These are phyloP conservation scores for Trichechus manatus DNA, from an alignment of 2,113 vertebrate genomes.

Conservation along the genomic window DNA sequence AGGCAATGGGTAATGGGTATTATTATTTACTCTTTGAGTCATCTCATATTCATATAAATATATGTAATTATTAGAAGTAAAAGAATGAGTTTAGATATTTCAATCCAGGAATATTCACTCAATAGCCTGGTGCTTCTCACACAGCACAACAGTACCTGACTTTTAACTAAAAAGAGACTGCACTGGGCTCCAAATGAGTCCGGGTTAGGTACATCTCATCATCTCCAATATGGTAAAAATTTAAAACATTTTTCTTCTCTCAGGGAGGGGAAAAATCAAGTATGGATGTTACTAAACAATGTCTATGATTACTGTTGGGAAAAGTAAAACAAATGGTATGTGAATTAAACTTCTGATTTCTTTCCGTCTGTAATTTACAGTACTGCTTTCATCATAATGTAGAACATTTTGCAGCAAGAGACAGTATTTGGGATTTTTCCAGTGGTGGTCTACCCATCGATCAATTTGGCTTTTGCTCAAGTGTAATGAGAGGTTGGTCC, in stretches of 20 bases:
- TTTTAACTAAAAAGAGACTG: not conserved
- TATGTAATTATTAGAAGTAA: not conserved
- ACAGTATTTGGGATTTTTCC: conserved; percentile 29
- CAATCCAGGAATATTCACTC: not conserved
- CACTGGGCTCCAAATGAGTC: not conserved
- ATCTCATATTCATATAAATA: not conserved
- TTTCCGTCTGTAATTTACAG: conserved; percentile 34
- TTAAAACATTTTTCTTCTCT: conserved; percentile 19
- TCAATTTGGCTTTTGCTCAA: conserved; percentile 46
- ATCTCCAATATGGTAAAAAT: not conserved
- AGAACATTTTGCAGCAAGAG: conserved; percentile 40
- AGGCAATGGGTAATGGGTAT: not conserved
- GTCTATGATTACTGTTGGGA: conserved; percentile 30
- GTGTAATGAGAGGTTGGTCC: conserved; percentile 33
- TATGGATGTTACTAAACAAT: conserved; percentile 38
- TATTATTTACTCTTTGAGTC: not conserved
- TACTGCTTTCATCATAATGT: conserved; percentile 8
- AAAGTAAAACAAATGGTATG: conserved; percentile 54
- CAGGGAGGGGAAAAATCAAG: conserved; percentile 25
- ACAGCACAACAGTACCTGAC: not conserved
- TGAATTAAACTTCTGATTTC: conserved; percentile 59
- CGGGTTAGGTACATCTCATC: not conserved
- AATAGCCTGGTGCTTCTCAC: not conserved
- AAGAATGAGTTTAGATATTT: conserved; percentile 31
- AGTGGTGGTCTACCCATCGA: not conserved